A percentile compares a stretch with the other conserved stretches of the same genome.
These are phyloP conservation scores for Tapirus indicus DNA, from an alignment of 2,797 vertebrate species.

Conservation along the genomic window DNA sequence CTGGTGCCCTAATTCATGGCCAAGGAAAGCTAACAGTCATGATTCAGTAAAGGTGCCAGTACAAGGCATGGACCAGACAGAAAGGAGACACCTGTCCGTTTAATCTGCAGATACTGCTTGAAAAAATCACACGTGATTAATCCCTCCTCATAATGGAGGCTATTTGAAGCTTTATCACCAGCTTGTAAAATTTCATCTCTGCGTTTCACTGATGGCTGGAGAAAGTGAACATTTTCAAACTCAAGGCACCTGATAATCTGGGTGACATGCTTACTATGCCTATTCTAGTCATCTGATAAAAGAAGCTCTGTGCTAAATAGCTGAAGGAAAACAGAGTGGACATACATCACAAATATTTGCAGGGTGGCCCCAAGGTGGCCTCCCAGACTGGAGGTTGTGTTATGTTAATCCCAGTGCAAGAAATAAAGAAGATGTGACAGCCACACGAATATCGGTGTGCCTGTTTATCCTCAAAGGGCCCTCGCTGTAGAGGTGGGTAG, in stretches of 20 bases:
- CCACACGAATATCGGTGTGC: fast-evolving
- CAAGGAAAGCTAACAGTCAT: slow-evolving; percentile 49
- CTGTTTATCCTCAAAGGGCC: neutral
- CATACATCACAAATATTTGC: neutral
- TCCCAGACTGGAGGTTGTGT: neutral
- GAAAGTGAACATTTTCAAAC: slow-evolving; percentile 61
- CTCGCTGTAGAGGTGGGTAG: neutral
- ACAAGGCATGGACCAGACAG: slow-evolving; percentile 79
- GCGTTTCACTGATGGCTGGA: slow-evolving; percentile 24
- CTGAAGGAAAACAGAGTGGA: neutral
- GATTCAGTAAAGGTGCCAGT: slow-evolving; percentile 35
- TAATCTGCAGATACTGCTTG: slow-evolving; percentile 83
- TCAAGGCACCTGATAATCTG: neutral
- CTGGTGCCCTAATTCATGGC: neutral
- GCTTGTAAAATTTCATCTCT: slow-evolving; percentile 63
- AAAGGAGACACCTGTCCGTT: slow-evolving; percentile 86
- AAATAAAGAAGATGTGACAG: fast-evolving
- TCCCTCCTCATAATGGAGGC: slow-evolving; percentile 76
- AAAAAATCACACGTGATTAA: slow-evolving; percentile 86
- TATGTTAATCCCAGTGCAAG: neutral
- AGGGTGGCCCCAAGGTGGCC: slow-evolving; percentile 21
- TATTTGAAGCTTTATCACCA: slow-evolving; percentile 75
- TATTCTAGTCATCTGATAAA: neutral
- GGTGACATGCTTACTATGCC: neutral
- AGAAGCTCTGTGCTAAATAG: neutral